Evolutionary conservation across 2,113 vertebrate genomes (phyloP).

Genomic region (Riparia riparia): DNA sequence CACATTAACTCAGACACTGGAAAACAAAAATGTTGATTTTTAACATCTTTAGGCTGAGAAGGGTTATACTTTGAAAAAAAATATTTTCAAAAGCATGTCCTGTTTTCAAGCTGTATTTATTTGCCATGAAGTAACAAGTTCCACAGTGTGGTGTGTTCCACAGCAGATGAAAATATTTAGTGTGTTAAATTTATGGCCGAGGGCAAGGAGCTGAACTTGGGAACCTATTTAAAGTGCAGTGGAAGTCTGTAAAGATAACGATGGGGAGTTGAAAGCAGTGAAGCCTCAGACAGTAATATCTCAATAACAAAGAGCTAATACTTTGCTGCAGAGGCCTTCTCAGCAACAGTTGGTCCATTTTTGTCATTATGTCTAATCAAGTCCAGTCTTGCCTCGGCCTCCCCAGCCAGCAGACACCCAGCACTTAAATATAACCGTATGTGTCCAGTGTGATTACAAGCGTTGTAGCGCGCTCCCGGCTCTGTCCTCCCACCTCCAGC

Average conservation of each 20-base stretch:
- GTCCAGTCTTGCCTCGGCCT: constrained; percentile 68
- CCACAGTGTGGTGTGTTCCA: neutral
- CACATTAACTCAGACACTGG: neutral
- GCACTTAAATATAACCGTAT: constrained; percentile 70
- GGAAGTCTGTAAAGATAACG: constrained; percentile 70
- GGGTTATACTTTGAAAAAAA: neutral
- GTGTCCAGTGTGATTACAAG: constrained; percentile 28
- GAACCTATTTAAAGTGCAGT: constrained; percentile 65
- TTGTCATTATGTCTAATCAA: constrained; percentile 70
- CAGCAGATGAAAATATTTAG: constrained; percentile 69
- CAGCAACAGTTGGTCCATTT: constrained; percentile 70
- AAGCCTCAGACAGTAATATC: constrained; percentile 58
- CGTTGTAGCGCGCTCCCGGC: neutral
- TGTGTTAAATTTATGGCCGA: constrained; percentile 53
- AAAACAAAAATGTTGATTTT: neutral
- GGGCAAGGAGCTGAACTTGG: constrained; percentile 66
- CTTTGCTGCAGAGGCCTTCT: constrained; percentile 50
- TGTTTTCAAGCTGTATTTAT: constrained; percentile 6
- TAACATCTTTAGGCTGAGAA: neutral
- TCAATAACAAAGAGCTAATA: constrained; percentile 56
- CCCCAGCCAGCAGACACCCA: constrained; percentile 61
- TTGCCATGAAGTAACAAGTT: constrained; percentile 38
- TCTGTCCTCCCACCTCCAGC: constrained; percentile 50
- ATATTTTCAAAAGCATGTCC: neutral
- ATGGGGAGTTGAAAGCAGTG: constrained; percentile 61